Evolutionary conservation across 1,140 invertebrate genomes (phyloP), one percentile per base, ranked within the genome.

Genomic region (Acromyrmex charruanus): DNA sequence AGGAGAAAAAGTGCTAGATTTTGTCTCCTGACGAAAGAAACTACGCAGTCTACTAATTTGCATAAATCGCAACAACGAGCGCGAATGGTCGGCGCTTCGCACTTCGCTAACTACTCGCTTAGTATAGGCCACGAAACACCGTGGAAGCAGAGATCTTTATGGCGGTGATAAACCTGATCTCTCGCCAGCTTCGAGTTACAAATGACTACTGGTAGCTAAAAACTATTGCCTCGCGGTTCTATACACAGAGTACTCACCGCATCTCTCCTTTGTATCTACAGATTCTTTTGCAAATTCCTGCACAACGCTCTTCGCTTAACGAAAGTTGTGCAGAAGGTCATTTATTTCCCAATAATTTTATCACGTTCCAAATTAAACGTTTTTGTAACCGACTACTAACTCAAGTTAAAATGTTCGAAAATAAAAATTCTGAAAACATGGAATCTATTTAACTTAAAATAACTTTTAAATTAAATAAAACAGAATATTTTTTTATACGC

Each of bases 71-170:
- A 51, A 59, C 74, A 55, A 75, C 44, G n/a, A 53, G 39, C 39
- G 9, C 68, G 77, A 49, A 72, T 69, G 81, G 68, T 49, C 77
- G 79, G 28, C 80, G 58, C 68, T 82, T 81, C 77, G 66, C 79
- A 85, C 86, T 86, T 55, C 49, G 90, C 89, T 89, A 88, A 91
- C 89, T 88, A 88, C 66, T 74, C 39, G 80, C 68, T 51, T 74
- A 35, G 49, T 68, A 66, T 72, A 81, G 81, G 65, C 69, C 49
- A 77, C 61, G 66, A 80, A 77, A 86, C 59, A 79, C 61, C 66
- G 87, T 82, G 66, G 88, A 90, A 92, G 86, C 85, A 51, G 81
- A 90, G 90, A 93, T 93, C 91, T 93, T 93, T 93, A 93, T 93
- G 88, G 86, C 69, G 84, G 92, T 91, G 90, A 93, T 93, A 93